phyloP scores from a whole-genome alignment of 2,797 vertebrate genomes.

The Pristis pectinata region DNA sequence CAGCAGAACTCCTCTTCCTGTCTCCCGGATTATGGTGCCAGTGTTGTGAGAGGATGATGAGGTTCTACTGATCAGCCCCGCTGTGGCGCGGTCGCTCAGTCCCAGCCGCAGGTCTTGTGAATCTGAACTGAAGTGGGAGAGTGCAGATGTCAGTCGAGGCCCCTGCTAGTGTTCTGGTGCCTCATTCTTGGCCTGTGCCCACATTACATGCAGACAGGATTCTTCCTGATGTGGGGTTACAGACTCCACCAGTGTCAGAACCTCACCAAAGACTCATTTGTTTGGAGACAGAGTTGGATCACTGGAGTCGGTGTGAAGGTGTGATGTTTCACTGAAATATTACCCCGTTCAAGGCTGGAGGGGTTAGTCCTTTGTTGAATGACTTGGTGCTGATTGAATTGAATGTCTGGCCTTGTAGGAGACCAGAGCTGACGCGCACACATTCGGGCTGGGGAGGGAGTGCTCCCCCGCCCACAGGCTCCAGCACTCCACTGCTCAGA shows the following conservation, averaged over 20 bases:
- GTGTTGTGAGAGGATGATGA: background rate
- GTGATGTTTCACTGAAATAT: background rate
- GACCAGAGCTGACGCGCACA: background rate
- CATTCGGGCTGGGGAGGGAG: background rate
- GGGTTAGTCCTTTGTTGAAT: background rate
- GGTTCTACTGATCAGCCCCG: background rate
- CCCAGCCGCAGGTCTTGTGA: background rate
- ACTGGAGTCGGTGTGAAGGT: background rate
- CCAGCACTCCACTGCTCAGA: constrained; percentile 6
- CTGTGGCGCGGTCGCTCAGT: background rate
- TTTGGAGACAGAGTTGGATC: background rate
- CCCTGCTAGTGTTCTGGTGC: background rate
- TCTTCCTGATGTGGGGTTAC: background rate
- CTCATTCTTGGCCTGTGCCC: background rate
- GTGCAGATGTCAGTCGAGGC: background rate
- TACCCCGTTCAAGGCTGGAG: background rate
- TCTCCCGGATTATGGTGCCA: background rate
- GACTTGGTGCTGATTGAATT: background rate
- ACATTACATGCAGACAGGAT: constrained; percentile 2
- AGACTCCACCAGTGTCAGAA: background rate
- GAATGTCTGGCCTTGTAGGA: background rate
- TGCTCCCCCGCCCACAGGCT: background rate
- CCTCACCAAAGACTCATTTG: background rate
- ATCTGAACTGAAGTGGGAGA: constrained; percentile 22
- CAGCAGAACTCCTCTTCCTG: background rate